Conservation (phyloP, 2,888 invertebrate species). For the Hololepta plana region DNA sequence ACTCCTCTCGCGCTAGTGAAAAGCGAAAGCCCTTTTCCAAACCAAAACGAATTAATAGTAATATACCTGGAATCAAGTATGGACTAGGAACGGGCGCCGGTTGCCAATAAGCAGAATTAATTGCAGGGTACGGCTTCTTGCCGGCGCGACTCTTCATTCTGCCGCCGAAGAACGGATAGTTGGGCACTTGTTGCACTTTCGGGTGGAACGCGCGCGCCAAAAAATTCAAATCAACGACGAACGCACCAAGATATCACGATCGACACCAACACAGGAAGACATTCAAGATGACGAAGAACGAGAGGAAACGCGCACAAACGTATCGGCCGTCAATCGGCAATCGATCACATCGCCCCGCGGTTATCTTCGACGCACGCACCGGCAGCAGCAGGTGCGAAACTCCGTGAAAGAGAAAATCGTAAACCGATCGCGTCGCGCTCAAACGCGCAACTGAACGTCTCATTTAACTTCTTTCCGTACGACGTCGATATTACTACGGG, state of each 20-base stretch:
- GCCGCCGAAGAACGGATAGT: slow-evolving; percentile 8
- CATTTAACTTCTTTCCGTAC: slow-evolving; percentile 18
- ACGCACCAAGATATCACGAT: slow-evolving; percentile 1
- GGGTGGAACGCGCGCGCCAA: slow-evolving; percentile 4
- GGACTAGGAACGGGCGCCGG: slow-evolving; percentile 63
- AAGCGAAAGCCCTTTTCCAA: too few relatives aligned
- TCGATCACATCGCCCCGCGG: too few relatives aligned
- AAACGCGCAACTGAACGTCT: slow-evolving; percentile 22
- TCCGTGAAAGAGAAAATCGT: slow-evolving; percentile 8
- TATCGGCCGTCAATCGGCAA: too few relatives aligned
- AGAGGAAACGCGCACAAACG: too few relatives aligned
- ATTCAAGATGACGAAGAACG: too few relatives aligned
- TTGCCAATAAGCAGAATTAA: slow-evolving; percentile 71
- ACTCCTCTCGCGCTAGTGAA: too few relatives aligned
- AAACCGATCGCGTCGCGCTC: slow-evolving; percentile 17
- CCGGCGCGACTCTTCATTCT: slow-evolving; percentile 24
- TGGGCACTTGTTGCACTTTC: slow-evolving; percentile 11
- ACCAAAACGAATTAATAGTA: slow-evolving; percentile 2
- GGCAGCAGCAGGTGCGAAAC: neutral
- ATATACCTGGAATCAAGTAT: slow-evolving; percentile 67
- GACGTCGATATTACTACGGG: too few relatives aligned
- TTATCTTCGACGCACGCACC: neutral
- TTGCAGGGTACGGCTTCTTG: slow-evolving; percentile 43
- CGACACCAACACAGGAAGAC: neutral
- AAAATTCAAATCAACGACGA: neutral